Evolutionary conservation across 2,797 vertebrate genomes (phyloP), one percentile per base, ranked within the genome.

Genomic region (Danio tinwini): DNA sequence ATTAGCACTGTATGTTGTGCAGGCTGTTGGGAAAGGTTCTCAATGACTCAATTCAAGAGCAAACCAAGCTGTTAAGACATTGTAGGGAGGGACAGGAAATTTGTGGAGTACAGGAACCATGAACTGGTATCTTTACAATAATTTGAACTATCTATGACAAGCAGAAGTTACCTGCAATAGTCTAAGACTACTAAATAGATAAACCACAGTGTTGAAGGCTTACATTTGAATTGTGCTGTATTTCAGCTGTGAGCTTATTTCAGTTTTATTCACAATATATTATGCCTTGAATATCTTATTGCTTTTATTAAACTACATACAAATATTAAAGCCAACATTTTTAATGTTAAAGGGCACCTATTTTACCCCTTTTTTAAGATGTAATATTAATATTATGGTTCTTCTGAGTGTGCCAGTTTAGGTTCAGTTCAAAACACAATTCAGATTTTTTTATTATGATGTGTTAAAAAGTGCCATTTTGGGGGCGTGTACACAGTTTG

Each of bases 101-200:
- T 19, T 9, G 65, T 53, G 50, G 50, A 47, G 14, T 17, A 49
- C 29, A 69, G 52, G 53, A 68, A 72, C 72, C 37, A 74, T n/a
- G 56, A 53, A 13, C 42, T 44, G 17, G 9, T 70, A 68, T 82
- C 70, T 45, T 10, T 59, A 13, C 61, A 67, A 44, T 69, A 37
- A 39, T 79, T 80, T 77, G 62, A 83, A 73, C 72, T 50, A n/a
- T 81, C 79, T 69, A 77, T 84, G 82, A 84, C 70, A 47, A 61
- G 55, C 81, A 83, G 77, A 84, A 84, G 85, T 74, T 58, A 17
- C 10, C 50, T 74, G 12, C 13, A 53, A 53, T 44, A 39, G 62
- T 44, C 50, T 74, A 69, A 21, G 19, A 6, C 37, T 56, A 45
- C n/a, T 73, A 44, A 74, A 83, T 73, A 56, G 55, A 84, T 61